These are phyloP conservation scores for Petrosia ficiformis DNA, from an alignment of 37 sponge, comb jelly and placozoan genomes.

Conservation along the genomic window DNA sequence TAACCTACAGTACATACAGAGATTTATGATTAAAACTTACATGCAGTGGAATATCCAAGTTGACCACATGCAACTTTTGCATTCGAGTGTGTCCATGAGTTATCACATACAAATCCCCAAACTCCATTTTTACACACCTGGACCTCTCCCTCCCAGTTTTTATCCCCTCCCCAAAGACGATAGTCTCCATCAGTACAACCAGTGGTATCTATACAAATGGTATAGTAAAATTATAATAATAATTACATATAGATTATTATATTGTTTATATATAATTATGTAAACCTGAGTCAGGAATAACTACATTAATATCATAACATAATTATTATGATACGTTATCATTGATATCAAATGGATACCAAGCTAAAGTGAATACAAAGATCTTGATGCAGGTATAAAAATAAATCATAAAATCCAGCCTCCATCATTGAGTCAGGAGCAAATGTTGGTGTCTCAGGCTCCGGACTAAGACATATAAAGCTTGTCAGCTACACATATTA, in stretches of 20 bases:
- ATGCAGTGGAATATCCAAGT: background rate
- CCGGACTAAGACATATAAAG: too few species aligned
- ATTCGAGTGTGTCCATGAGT: background rate
- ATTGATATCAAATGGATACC: too few species aligned
- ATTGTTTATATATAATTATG: too few species aligned
- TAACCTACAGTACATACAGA: background rate
- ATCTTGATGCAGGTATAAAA: too few species aligned
- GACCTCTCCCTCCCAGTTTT: background rate
- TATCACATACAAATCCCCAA: background rate
- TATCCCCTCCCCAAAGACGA: background rate
- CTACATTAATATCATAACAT: too few species aligned
- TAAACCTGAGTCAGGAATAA: too few species aligned
- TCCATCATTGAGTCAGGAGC: too few species aligned
- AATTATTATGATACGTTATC: too few species aligned
- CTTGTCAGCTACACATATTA: too few species aligned
- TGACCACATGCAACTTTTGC: background rate
- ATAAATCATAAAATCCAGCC: too few species aligned
- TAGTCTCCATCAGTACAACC: background rate
- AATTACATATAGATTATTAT: background rate
- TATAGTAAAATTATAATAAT: background rate
- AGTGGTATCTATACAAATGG: background rate
- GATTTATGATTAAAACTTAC: background rate
- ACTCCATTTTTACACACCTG: background rate
- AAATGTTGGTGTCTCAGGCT: too few species aligned
- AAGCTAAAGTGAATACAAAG: too few species aligned